Conservation (phyloP, 2,113 vertebrate genomes). For the Phasianus colchicus region DNA sequence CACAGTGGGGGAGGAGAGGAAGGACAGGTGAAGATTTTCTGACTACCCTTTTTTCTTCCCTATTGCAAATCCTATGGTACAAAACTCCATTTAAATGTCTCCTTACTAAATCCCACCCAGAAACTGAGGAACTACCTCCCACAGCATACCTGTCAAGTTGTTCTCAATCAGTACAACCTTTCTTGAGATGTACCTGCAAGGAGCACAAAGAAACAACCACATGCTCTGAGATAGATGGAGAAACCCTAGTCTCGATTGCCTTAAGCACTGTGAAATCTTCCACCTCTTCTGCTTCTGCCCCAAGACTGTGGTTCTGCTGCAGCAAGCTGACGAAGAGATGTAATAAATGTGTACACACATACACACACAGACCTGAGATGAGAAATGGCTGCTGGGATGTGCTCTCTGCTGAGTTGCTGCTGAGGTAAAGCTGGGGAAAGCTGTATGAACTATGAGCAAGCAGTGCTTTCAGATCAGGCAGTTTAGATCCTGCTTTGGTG, state of each 20-base stretch:
- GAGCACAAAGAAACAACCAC: background rate
- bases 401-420: background rate
- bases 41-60: background rate
- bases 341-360: background rate
- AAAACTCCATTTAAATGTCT: background rate
- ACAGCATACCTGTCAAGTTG: background rate
- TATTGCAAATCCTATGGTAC: background rate
- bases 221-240: background rate
- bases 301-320: background rate
- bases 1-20: accelerated
- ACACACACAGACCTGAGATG: background rate
- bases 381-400: accelerated
- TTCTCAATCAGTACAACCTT: accelerated
- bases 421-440: background rate
- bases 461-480: background rate
- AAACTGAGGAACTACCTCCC: background rate
- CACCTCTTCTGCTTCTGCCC: background rate
- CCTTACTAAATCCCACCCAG: background rate
- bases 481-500: background rate
- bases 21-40: background rate
- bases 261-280: background rate
- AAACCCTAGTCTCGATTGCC: background rate
- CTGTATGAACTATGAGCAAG: background rate
- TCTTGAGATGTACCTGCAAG: background rate
- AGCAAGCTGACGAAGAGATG: background rate